Percentiles rank a stretch among this genome's conserved stretches.
phyloP scores from a whole-genome alignment of 2,113 vertebrate genomes.

The Prochilodus magdalenae region DNA sequence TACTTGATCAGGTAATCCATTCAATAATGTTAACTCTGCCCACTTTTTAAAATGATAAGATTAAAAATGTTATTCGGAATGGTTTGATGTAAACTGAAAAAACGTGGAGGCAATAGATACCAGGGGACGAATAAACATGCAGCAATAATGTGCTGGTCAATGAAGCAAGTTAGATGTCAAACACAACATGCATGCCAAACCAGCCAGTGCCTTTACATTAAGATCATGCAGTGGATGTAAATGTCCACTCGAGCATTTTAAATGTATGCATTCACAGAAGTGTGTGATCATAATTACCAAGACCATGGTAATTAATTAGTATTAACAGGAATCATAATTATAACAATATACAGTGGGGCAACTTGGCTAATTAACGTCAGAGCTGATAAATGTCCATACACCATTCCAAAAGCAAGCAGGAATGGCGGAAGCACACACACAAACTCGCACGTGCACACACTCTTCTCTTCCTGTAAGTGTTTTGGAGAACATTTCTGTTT shows the following conservation, averaged over 20 bases:
- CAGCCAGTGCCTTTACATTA: background rate
- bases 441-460: background rate
- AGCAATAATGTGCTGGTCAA: background rate
- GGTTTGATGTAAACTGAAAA: too few relatives aligned
- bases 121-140: too few relatives aligned
- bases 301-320: constrained; percentile 16
- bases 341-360: constrained; percentile 20
- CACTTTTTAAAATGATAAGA: too few relatives aligned
- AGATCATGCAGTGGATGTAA: constrained; percentile 15
- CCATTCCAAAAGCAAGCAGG: background rate
- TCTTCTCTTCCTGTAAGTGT: too few relatives aligned
- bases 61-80: too few relatives aligned
- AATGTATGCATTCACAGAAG: background rate
- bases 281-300: background rate
- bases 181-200: constrained; percentile 21
- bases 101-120: too few relatives aligned
- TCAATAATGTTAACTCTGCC: too few relatives aligned
- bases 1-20: too few relatives aligned
- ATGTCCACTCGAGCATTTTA: background rate
- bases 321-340: constrained; percentile 9
- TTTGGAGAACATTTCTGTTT: too few relatives aligned
- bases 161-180: constrained; percentile 2
- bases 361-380: constrained; percentile 26
- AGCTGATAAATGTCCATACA: background rate
- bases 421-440: background rate